Evolutionary conservation across 1,140 invertebrate genomes (phyloP).

Genomic region (Heliothis subflexa): DNA sequence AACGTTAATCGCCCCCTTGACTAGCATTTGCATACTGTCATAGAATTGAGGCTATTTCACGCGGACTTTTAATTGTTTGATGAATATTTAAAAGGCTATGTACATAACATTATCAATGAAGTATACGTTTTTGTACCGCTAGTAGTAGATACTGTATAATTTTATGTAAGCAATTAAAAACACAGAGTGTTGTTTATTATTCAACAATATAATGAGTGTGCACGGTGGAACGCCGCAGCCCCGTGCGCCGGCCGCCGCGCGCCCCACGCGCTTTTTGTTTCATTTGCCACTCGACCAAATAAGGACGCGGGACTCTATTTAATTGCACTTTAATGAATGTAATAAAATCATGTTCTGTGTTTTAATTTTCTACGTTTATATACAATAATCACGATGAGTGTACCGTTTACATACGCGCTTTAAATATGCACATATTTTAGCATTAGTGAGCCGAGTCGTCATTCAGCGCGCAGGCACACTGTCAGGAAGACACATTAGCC

Average conservation of each 20-base stretch:
- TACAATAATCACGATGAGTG: constrained; percentile 50
- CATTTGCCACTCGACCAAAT: constrained; percentile 64
- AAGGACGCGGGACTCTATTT: constrained; percentile 68
- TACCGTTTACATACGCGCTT: constrained; percentile 11
- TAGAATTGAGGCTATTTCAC: constrained; percentile 58
- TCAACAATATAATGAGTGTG: constrained; percentile 58
- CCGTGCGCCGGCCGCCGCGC: constrained; percentile 25
- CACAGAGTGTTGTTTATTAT: constrained; percentile 57
- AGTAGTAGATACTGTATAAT: constrained; percentile 53
- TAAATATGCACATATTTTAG: constrained; percentile 57
- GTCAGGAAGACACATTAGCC: constrained; percentile 52
- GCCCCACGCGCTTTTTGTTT: constrained; percentile 67
- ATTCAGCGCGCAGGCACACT: constrained; percentile 28
- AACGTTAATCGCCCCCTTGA: constrained; percentile 53
- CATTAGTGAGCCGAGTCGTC: constrained; percentile 40
- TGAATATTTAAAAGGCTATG: constrained; percentile 65
- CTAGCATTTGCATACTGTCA: constrained; percentile 58
- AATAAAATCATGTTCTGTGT: constrained; percentile 71
- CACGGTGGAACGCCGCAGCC: constrained; percentile 4
- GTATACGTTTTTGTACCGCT: constrained; percentile 52
- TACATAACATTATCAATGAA: constrained; percentile 62
- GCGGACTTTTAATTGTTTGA: constrained; percentile 62
- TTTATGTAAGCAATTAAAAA: constrained; percentile 64
- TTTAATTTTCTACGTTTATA: constrained; percentile 57
- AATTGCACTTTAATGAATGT: constrained; percentile 72